A percentile compares a stretch with the other conserved stretches of the same genome.
phyloP scores from a whole-genome alignment of 2,888 invertebrate species.

The Eupithecia vulgata region DNA sequence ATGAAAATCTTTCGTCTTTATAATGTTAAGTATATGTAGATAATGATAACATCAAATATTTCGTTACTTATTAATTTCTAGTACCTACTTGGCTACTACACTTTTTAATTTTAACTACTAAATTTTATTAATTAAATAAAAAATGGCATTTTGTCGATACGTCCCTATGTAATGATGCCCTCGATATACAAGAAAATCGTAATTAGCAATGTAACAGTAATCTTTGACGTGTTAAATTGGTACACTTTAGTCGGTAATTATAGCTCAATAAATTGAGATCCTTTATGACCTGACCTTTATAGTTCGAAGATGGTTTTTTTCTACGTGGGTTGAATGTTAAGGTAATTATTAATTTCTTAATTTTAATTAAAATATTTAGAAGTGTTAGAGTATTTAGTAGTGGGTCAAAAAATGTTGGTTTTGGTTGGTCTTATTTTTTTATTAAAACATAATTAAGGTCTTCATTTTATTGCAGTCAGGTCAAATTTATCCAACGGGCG shows the following conservation, averaged over 20 bases:
- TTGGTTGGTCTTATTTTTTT: background rate
- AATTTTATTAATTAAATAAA: background rate
- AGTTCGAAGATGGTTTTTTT: background rate
- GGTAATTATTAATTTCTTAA: background rate
- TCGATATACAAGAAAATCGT: slow-evolving; percentile 14
- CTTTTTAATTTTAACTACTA: too few species aligned
- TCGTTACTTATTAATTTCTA: background rate
- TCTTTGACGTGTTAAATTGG: slow-evolving; percentile 23
- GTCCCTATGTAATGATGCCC: background rate
- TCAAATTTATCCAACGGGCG: too few species aligned
- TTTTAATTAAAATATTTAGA: slow-evolving; percentile 3
- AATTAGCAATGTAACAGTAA: slow-evolving; percentile 27
- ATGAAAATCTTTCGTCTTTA: too few species aligned
- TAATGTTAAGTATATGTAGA: too few species aligned
- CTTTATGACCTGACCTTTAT: slow-evolving; percentile 21
- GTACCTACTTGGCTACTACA: too few species aligned
- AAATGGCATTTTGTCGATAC: background rate
- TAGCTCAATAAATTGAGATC: slow-evolving; percentile 21
- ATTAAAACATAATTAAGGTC: background rate
- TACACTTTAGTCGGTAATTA: slow-evolving; percentile 22
- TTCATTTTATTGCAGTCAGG: background rate
- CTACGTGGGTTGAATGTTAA: slow-evolving; percentile 2
- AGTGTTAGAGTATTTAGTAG: too few species aligned
- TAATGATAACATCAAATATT: background rate
- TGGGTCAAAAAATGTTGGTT: background rate